phyloP scores from a whole-genome alignment of 2,113 vertebrate genomes.

The Naja naja region DNA sequence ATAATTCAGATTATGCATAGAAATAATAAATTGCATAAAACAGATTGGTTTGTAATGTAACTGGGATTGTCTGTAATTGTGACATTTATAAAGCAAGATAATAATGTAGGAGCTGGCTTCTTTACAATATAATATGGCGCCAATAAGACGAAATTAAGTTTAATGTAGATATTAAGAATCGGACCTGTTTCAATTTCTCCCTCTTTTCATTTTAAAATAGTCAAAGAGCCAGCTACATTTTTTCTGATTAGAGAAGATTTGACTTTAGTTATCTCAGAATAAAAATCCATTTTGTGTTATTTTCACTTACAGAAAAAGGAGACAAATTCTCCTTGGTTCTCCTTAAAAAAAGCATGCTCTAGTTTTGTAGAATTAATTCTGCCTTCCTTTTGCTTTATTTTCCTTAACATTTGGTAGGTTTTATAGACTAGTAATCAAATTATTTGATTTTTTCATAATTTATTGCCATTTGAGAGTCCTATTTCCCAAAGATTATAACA shows the following conservation, averaged over 20 bases:
- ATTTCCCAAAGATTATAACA: not conserved
- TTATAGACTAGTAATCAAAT: not conserved
- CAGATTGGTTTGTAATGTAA: not conserved
- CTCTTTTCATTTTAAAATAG: not conserved
- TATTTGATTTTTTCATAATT: not conserved
- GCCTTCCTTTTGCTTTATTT: not conserved
- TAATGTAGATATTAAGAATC: not conserved
- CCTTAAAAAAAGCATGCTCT: not conserved
- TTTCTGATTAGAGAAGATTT: not conserved
- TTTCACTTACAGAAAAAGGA: not conserved
- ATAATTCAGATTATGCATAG: not conserved
- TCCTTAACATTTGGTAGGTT: not conserved
- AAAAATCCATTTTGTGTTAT: not conserved
- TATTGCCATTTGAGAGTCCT: not conserved
- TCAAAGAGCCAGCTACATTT: not conserved
- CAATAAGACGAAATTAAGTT: not conserved
- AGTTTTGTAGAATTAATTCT: not conserved
- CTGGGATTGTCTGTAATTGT: not conserved
- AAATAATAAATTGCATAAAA: not conserved
- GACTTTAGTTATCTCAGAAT: not conserved
- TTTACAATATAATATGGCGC: not conserved
- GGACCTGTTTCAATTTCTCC: not conserved
- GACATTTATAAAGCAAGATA: not conserved
- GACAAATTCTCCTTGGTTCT: rapidly evolving
- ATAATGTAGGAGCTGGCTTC: not conserved